Percentiles rank a stretch among this genome's conserved stretches.
phyloP scores from a whole-genome alignment of 2,797 vertebrate species.

The Zalophus californianus region DNA sequence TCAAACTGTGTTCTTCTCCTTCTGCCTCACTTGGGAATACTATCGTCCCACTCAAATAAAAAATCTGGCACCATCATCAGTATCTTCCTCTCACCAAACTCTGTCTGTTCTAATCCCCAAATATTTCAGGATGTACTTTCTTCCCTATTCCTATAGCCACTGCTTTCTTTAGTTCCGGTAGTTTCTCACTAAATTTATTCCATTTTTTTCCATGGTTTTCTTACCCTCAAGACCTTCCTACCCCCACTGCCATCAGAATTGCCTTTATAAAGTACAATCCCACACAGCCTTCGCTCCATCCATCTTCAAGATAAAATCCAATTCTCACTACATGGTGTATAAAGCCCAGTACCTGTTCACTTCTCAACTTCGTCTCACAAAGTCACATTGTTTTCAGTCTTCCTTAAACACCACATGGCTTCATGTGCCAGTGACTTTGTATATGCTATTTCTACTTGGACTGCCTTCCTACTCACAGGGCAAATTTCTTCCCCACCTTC shows the following conservation, averaged over 20 bases:
- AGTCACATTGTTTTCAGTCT: not conserved
- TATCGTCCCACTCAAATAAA: not conserved
- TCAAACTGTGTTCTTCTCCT: not conserved
- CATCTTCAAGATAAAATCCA: not conserved
- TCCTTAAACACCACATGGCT: not conserved
- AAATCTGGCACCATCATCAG: not conserved
- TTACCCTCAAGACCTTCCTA: not conserved
- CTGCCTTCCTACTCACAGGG: not conserved
- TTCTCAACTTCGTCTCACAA: not conserved
- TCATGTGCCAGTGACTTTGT: not conserved
- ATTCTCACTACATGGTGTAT: not conserved
- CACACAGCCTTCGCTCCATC: not conserved
- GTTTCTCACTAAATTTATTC: not conserved
- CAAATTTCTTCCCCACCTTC: slow-evolving; percentile 19
- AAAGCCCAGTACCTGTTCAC: not conserved
- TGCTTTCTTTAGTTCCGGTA: not conserved
- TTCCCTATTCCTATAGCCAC: not conserved
- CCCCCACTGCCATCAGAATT: not conserved
- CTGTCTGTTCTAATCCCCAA: not conserved
- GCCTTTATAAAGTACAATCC: slow-evolving; percentile 10
- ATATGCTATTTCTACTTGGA: not conserved
- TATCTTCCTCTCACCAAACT: slow-evolving; percentile 24
- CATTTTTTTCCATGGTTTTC: not conserved
- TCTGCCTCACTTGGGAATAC: not conserved
- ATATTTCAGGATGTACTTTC: not conserved